Conservation (phyloP, 1,140 invertebrate genomes). For the Leptinotarsa lineolata region DNA sequence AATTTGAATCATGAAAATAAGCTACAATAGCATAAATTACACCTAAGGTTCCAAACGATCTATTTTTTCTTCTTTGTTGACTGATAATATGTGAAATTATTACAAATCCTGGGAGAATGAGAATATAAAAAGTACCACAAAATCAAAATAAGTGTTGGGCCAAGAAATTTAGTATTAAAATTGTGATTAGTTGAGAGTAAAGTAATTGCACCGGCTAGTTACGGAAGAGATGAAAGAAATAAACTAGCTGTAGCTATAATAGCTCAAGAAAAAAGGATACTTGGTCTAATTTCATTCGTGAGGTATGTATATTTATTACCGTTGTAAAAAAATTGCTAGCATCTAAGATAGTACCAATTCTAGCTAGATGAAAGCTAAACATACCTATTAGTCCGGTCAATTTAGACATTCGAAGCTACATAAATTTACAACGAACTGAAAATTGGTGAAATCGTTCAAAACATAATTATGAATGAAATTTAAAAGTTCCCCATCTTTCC, state of each 20-base stretch:
- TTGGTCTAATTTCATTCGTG: conserved; percentile 57
- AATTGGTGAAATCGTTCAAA: no score
- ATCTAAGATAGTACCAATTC: no score
- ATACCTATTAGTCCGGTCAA: no score
- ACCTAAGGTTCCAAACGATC: no score
- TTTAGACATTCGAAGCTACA: no score
- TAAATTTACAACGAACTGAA: no score
- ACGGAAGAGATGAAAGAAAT: conserved; percentile 69
- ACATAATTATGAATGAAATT: no score
- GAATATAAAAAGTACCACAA: conserved; percentile 78
- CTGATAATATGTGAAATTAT: conserved; percentile 51
- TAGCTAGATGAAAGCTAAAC: no score
- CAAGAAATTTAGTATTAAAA: conserved; percentile 72
- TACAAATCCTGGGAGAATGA: conserved; percentile 68
- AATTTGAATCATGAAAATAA: no score
- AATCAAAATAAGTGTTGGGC: conserved; percentile 47
- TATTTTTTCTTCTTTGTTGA: no score
- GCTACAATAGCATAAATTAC: no score
- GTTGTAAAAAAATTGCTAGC: conserved; percentile 69
- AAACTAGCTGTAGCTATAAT: conserved; percentile 68
- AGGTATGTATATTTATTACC: conserved; percentile 63
- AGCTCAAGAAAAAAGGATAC: conserved; percentile 66
- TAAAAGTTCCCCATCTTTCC: no score
- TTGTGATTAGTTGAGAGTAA: conserved; percentile 74
- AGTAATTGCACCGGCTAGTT: conserved; percentile 74